A percentile compares a stretch with the other conserved stretches of the same genome.
These are phyloP conservation scores for Dromiciops gliroides DNA, from an alignment of 2,113 vertebrate genomes.

Conservation along the genomic window DNA sequence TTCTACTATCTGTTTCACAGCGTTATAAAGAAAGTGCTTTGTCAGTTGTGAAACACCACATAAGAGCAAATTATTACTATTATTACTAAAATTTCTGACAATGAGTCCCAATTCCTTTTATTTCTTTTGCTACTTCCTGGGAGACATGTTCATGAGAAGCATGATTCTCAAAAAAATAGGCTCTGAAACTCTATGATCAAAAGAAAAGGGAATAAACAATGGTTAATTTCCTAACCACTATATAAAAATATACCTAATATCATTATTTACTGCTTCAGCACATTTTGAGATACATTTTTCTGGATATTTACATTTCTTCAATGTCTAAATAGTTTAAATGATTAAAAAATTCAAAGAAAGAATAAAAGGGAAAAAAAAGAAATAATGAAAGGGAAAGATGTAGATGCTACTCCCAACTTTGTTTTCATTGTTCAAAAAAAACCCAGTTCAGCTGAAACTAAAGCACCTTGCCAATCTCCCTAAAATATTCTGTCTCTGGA, in stretches of 20 bases:
- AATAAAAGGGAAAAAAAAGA: slow-evolving; percentile 10
- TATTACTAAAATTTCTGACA: slow-evolving; percentile 41
- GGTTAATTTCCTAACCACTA: background rate
- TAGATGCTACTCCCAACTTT: slow-evolving; percentile 57
- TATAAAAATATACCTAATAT: background rate
- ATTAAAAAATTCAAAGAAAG: slow-evolving; percentile 28
- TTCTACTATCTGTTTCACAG: background rate
- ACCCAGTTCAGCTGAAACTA: slow-evolving; percentile 26
- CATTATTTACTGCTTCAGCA: background rate
- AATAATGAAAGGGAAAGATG: slow-evolving; percentile 37
- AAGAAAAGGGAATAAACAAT: background rate
- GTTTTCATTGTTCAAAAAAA: slow-evolving; percentile 62
- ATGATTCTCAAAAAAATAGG: background rate
- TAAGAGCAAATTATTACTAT: background rate
- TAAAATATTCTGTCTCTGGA: slow-evolving; percentile 75
- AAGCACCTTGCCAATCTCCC: slow-evolving; percentile 76
- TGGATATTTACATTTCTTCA: slow-evolving; percentile 45
- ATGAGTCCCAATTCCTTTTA: slow-evolving; percentile 13
- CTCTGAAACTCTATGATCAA: background rate
- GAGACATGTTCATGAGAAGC: background rate
- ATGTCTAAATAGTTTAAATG: background rate
- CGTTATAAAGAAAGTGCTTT: background rate
- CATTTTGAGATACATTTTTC: slow-evolving; percentile 38
- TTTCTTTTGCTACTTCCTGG: background rate
- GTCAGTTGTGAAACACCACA: background rate